These are phyloP conservation scores for Lagria hirta DNA, from an alignment of 2,888 invertebrate genomes.

Conservation along the genomic window DNA sequence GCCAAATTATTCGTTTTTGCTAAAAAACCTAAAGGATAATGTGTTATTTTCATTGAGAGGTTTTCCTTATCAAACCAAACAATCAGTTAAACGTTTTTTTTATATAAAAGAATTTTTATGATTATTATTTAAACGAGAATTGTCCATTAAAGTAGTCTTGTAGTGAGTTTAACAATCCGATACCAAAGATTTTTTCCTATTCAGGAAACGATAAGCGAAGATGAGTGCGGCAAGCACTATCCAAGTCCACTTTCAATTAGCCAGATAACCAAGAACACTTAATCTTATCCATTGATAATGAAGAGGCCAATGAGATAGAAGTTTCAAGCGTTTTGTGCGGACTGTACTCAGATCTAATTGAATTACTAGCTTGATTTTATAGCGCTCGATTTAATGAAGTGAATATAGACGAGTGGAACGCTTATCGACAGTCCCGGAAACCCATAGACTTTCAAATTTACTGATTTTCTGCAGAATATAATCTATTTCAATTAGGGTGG, in stretches of 20 bases:
- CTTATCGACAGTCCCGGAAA: constrained; percentile 20
- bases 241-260: constrained; percentile 50
- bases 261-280: constrained; percentile 45
- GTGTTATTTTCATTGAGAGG: too few species aligned
- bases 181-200: too few species aligned
- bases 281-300: constrained; percentile 46
- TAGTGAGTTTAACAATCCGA: too few species aligned
- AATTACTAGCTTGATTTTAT: constrained; percentile 31
- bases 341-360: constrained; percentile 28
- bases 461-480: constrained; percentile 7
- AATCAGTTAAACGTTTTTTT: too few species aligned
- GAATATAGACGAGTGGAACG: constrained; percentile 24
- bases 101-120: too few species aligned
- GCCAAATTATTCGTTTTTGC: too few species aligned
- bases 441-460: constrained; percentile 14
- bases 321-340: constrained; percentile 19
- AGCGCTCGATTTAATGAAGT: constrained; percentile 31
- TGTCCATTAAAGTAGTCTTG: too few species aligned
- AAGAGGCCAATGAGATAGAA: constrained; percentile 39
- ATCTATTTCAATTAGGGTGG: constrained; percentile 15
- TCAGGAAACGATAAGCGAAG: constrained; percentile 14
- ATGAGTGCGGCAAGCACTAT: constrained; percentile 27
- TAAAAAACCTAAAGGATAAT: too few species aligned
- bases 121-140: too few species aligned
- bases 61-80: too few species aligned